These are phyloP conservation scores for Equus przewalskii DNA, from an alignment of 2,113 vertebrate species.

Conservation along the genomic window DNA sequence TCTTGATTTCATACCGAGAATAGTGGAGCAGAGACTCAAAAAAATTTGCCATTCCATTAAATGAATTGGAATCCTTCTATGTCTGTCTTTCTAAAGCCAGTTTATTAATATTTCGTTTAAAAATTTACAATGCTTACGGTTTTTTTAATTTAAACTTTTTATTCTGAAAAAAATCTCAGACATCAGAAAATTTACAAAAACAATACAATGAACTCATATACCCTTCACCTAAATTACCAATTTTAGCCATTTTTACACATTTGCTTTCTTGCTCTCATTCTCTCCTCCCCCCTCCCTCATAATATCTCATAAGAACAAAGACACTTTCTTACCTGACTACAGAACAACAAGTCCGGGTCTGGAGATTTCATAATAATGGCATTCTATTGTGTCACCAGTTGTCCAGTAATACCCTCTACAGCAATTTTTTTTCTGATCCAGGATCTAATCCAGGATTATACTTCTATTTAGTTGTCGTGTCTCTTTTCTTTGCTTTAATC, in stretches of 20 bases:
- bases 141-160: neutral
- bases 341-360: neutral
- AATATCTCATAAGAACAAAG: slow-evolving; percentile 1
- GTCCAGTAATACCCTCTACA: neutral
- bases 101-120: neutral
- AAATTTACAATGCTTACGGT: neutral
- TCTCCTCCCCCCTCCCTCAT: neutral
- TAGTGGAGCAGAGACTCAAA: neutral
- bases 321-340: neutral
- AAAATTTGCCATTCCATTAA: neutral
- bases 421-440: neutral
- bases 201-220: neutral
- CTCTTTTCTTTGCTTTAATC: neutral
- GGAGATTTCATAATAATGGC: neutral
- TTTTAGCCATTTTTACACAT: neutral
- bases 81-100: neutral
- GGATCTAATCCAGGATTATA: no score
- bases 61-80: neutral
- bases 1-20: neutral
- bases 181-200: neutral
- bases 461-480: neutral
- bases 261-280: neutral
- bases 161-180: neutral
- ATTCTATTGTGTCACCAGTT: neutral
- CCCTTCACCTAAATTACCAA: neutral